These are phyloP conservation scores for Sipunculus nudus DNA, from an alignment of 2,888 invertebrate species.

Conservation along the genomic window DNA sequence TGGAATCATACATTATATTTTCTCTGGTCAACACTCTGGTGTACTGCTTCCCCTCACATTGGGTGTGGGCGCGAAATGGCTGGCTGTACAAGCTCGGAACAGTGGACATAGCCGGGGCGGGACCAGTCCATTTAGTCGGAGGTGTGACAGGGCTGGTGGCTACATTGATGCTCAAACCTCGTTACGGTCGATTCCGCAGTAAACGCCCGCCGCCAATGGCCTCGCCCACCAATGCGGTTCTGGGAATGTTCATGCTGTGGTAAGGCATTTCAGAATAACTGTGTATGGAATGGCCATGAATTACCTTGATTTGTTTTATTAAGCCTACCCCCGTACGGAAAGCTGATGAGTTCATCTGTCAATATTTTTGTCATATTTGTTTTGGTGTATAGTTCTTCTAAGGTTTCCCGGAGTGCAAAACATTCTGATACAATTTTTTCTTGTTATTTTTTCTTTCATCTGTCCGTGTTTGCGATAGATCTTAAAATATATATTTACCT, in stretches of 20 bases:
- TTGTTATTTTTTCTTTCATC: no score
- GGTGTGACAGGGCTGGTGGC: conserved; percentile 61
- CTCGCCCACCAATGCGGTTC: conserved; percentile 58
- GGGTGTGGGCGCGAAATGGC: conserved; percentile 65
- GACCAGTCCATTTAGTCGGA: conserved; percentile 64
- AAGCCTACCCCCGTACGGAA: no score
- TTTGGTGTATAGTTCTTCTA: no score
- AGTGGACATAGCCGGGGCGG: conserved; percentile 62
- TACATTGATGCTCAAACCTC: conserved; percentile 55
- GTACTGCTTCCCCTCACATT: conserved; percentile 66
- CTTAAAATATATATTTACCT: no score
- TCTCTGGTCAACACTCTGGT: conserved; percentile 58
- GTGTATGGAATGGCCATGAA: no score
- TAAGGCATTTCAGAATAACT: conserved; percentile 40
- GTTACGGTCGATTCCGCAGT: conserved; percentile 49
- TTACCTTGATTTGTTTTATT: no score
- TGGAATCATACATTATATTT: conserved; percentile 58
- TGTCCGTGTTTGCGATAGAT: no score
- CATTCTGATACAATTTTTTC: no score
- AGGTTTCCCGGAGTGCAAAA: no score
- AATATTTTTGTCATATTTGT: no score
- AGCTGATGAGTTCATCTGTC: no score
- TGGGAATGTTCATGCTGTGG: conserved; percentile 64
- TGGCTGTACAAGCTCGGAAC: conserved; percentile 50
- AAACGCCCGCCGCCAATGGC: conserved; percentile 45